Evolutionary conservation across 2,113 vertebrate species (phyloP).

Genomic region (Mesocricetus auratus): DNA sequence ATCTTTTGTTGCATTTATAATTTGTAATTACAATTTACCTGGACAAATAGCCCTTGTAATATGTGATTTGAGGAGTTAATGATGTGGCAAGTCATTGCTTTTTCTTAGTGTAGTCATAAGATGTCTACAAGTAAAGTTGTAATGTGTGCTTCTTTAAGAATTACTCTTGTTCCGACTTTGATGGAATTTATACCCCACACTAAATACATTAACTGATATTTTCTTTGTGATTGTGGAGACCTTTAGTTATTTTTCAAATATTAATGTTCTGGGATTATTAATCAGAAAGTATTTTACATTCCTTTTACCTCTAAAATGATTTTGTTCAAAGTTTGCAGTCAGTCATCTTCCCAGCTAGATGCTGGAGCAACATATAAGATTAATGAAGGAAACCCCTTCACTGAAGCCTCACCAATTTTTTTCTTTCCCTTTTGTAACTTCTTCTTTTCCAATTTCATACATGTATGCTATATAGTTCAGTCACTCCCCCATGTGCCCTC

Average conservation of each 20-base stretch:
- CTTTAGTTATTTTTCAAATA: constrained; percentile 41
- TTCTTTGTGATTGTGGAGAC: not conserved
- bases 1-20: not conserved
- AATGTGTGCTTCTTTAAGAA: not conserved
- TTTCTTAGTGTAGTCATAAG: not conserved
- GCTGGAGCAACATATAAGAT: not conserved
- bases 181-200: not conserved
- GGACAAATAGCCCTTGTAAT: not conserved
- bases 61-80: not conserved
- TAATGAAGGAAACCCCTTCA: not conserved
- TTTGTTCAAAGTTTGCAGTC: constrained; percentile 22
- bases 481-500: not conserved
- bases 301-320: constrained; percentile 43
- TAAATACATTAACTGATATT: constrained; percentile 16
- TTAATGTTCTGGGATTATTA: not conserved
- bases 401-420: not conserved
- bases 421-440: not conserved
- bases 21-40: constrained; percentile 26
- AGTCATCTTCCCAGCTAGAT: not conserved
- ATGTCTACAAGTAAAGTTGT: not conserved
- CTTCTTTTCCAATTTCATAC: not conserved
- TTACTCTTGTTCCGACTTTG: constrained; percentile 22
- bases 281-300: constrained; percentile 8
- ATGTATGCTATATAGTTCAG: not conserved
- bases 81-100: not conserved